Evolutionary conservation across 2,113 vertebrate species (phyloP).

Genomic region (Channa maculata): DNA sequence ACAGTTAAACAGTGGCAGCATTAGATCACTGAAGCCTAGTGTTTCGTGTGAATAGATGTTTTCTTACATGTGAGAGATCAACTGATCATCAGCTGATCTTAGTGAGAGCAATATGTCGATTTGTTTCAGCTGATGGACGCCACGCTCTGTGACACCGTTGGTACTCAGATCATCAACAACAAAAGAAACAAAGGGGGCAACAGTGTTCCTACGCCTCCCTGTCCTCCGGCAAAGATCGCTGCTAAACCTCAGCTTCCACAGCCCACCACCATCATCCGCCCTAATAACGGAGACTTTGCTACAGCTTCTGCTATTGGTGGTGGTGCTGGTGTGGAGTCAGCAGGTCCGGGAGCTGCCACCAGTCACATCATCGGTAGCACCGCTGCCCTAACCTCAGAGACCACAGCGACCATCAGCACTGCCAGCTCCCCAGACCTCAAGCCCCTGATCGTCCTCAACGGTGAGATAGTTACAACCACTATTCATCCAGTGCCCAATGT

Average conservation of each 20-base stretch:
- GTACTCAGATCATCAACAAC: conserved; percentile 70
- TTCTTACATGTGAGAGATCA: background rate
- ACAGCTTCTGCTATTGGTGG: too few species aligned
- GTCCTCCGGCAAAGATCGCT: conserved; percentile 67
- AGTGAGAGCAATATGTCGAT: background rate
- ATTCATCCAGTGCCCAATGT: conserved; percentile 62
- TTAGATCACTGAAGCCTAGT: background rate
- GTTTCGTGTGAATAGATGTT: background rate
- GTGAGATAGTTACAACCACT: conserved; percentile 59
- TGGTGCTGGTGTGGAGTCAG: conserved; percentile 21
- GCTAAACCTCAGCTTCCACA: conserved; percentile 60
- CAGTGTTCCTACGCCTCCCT: conserved; percentile 38
- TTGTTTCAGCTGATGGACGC: conserved; percentile 81
- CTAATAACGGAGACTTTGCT: conserved; percentile 54
- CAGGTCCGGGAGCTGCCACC: conserved; percentile 12
- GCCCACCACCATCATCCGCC: conserved; percentile 39
- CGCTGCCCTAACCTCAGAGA: conserved; percentile 43
- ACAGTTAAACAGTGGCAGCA: background rate
- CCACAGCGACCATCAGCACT: conserved; percentile 29
- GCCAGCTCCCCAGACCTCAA: conserved; percentile 58
- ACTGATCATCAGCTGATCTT: background rate
- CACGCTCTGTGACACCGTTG: conserved; percentile 77
- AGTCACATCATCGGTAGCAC: conserved; percentile 30
- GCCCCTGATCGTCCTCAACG: conserved; percentile 70
- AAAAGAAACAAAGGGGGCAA: conserved; percentile 55